A percentile compares a stretch with the other conserved stretches of the same genome.
phyloP scores from a whole-genome alignment of 2,888 invertebrate genomes.

The Nemotelus nigrinus region DNA sequence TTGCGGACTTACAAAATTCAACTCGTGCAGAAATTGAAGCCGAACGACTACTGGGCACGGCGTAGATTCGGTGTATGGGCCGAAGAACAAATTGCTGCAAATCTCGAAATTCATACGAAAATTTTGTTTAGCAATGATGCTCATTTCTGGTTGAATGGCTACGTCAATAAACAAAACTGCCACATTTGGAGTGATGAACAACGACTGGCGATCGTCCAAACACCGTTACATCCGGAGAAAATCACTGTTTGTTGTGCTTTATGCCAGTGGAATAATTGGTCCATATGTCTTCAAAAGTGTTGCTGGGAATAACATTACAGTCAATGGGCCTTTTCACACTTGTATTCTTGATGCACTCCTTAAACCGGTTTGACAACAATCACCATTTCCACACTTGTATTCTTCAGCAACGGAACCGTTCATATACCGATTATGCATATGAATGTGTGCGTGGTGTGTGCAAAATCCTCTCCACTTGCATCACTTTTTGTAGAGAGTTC shows the following conservation, averaged over 20 bases:
- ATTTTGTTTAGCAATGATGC: slow-evolving; percentile 1
- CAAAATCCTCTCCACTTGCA: no score
- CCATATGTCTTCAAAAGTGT: not conserved
- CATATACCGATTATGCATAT: no score
- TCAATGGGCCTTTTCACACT: no score
- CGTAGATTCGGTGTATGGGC: not conserved
- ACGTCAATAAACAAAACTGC: slow-evolving; percentile 32
- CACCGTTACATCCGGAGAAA: slow-evolving; percentile 12
- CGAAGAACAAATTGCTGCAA: not conserved
- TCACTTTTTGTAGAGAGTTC: no score
- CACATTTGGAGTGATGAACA: slow-evolving; percentile 20
- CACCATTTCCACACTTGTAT: no score
- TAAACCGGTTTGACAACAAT: no score
- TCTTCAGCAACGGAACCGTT: no score
- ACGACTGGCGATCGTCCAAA: slow-evolving; percentile 6
- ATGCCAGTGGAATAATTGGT: no score
- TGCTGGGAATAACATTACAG: slow-evolving; percentile 8
- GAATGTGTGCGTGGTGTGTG: no score
- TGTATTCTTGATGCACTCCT: no score
- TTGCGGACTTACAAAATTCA: no score
- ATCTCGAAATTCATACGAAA: slow-evolving; percentile 1
- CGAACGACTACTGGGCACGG: not conserved
- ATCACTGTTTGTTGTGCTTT: slow-evolving; percentile 4
- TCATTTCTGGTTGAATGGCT: slow-evolving; percentile 27
- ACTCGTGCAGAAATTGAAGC: no score